Conservation (phyloP, 1,140 invertebrate species). For the Rhagoletis zephyria region DNA sequence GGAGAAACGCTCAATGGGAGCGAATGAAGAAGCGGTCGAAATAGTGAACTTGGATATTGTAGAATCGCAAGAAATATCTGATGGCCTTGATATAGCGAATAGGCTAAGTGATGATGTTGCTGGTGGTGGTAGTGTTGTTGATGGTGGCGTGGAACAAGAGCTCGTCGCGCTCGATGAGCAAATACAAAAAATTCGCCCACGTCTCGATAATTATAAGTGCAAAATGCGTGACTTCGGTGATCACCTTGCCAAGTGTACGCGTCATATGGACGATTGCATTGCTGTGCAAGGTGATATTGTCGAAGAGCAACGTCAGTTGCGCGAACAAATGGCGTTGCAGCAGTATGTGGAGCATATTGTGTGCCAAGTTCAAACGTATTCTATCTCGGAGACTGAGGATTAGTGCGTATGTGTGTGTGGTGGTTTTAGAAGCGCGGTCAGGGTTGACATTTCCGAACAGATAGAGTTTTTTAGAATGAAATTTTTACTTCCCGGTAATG, state of each 20-base stretch:
- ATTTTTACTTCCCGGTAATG: no score
- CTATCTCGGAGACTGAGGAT: conserved; percentile 57
- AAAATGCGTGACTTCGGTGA: conserved; percentile 55
- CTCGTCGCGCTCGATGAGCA: conserved; percentile 53
- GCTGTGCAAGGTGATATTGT: conserved; percentile 51
- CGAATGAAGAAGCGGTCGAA: background rate
- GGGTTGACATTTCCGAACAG: no score
- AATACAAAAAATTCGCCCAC: conserved; percentile 54
- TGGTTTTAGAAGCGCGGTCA: no score
- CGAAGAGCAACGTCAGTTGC: conserved; percentile 40
- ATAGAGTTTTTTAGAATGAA: no score
- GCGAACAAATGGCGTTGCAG: conserved; percentile 51
- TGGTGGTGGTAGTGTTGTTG: background rate
- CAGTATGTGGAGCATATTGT: conserved; percentile 55
- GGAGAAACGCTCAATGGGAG: background rate
- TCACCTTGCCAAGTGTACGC: conserved; percentile 53
- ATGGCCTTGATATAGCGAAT: background rate
- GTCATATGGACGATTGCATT: conserved; percentile 55
- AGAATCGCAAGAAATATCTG: background rate
- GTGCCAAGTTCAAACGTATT: conserved; percentile 55
- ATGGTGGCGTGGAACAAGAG: conserved; percentile 43
- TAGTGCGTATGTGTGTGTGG: background rate
- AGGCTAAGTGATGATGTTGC: background rate
- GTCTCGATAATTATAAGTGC: conserved; percentile 52
- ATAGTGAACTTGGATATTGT: background rate